Evolutionary conservation across 2,888 invertebrate genomes (phyloP).

Genomic region (Eupithecia vulgata): DNA sequence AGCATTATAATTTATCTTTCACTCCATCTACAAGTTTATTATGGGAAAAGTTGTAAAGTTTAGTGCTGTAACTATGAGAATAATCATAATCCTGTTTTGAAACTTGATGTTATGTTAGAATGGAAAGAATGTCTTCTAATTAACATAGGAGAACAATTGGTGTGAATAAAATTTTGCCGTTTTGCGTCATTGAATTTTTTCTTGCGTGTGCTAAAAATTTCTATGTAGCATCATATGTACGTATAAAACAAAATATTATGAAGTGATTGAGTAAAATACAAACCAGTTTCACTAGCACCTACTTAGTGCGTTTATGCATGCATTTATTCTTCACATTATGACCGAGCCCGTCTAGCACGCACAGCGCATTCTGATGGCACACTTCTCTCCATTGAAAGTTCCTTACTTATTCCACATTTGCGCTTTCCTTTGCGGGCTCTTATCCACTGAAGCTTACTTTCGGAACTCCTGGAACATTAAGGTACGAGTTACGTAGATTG

Average conservation of each 20-base stretch:
- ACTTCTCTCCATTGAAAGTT: conserved; percentile 76
- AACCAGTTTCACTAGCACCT: conserved; percentile 69
- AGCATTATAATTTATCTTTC: conserved; percentile 16
- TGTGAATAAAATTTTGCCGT: background rate
- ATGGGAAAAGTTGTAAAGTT: conserved; percentile 15
- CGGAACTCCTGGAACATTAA: background rate
- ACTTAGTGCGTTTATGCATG: conserved; percentile 59
- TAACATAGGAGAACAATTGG: background rate
- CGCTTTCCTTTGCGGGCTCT: conserved; percentile 57
- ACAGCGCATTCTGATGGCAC: conserved; percentile 72
- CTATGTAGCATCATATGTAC: background rate
- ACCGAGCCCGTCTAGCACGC: conserved; percentile 55
- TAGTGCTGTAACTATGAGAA: conserved; percentile 14
- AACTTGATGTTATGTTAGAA: background rate
- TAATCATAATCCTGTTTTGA: background rate
- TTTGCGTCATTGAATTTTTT: background rate
- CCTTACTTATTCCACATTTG: conserved; percentile 72
- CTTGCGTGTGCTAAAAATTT: too few relatives aligned
- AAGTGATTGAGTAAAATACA: conserved; percentile 24
- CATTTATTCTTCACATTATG: conserved; percentile 63
- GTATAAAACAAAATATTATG: background rate
- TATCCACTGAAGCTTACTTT: background rate
- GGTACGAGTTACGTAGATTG: background rate
- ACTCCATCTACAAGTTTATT: conserved; percentile 11
- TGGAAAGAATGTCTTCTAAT: background rate